Conservation (phyloP, 2,797 vertebrate species). For the Ciconia nigra region DNA sequence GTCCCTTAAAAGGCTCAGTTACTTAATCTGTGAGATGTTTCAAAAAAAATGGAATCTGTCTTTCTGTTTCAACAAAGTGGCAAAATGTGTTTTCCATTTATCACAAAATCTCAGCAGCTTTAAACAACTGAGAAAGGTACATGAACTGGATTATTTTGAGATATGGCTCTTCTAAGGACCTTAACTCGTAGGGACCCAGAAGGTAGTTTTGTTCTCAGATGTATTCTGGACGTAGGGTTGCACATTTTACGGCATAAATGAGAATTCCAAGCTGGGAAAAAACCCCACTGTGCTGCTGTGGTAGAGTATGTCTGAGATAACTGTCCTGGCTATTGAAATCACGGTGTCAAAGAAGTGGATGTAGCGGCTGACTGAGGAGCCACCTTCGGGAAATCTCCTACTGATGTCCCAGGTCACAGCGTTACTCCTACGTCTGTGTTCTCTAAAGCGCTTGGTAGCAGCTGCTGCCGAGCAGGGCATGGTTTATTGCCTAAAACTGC, state of each 20-base stretch:
- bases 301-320: neutral
- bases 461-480: neutral
- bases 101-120: neutral
- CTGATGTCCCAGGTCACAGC: neutral
- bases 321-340: neutral
- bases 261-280: neutral
- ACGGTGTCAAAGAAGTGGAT: neutral
- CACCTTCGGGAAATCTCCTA: neutral
- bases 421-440: neutral
- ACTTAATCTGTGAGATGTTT: neutral
- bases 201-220: neutral
- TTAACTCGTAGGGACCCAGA: neutral
- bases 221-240: neutral
- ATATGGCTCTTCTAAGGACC: neutral
- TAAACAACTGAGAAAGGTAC: neutral
- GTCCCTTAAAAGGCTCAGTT: neutral
- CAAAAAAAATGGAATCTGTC: neutral
- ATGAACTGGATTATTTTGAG: neutral
- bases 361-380: neutral
- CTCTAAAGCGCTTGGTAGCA: neutral
- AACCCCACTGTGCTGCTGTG: neutral
- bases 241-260: neutral
- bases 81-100: neutral
- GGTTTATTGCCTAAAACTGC: neutral
- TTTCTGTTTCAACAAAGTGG: neutral